Evolutionary conservation across 2,797 vertebrate species (phyloP).

Genomic region (Malacoraja senta): DNA sequence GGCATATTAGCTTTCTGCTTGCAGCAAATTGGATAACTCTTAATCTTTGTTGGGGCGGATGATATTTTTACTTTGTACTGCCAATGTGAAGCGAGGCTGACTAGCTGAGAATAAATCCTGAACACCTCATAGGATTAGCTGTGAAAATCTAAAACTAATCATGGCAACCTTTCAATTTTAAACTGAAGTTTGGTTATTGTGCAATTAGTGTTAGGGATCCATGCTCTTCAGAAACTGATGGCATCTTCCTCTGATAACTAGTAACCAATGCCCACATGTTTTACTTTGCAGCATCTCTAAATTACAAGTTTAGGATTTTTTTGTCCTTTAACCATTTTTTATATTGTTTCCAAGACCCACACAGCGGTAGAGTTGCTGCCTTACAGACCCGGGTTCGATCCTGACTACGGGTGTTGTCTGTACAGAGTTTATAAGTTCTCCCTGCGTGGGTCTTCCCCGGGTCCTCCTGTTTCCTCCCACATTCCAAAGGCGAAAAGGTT

Average conservation of each 20-base stretch:
- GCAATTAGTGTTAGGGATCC: neutral
- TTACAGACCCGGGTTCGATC: no score
- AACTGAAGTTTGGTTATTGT: neutral
- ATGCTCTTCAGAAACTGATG: neutral
- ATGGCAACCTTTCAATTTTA: neutral
- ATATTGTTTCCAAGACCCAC: neutral
- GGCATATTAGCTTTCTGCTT: neutral
- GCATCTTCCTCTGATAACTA: neutral
- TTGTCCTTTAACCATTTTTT: neutral
- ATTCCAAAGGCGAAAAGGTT: no score
- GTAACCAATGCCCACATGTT: neutral
- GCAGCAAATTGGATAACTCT: neutral
- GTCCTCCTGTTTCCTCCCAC: no score
- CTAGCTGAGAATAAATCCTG: neutral
- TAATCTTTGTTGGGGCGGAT: neutral
- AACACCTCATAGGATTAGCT: neutral
- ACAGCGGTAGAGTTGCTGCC: no score
- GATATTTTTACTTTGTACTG: neutral
- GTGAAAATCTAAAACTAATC: constrained; percentile 4
- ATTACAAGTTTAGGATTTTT: neutral
- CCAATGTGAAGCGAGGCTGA: neutral
- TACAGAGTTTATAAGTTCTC: no score
- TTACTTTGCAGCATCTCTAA: neutral
- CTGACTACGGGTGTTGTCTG: no score
- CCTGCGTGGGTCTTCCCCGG: no score